Percentiles rank a stretch among this genome's conserved stretches.
These are phyloP conservation scores for Gorsachius magnificus DNA, from an alignment of 2,797 vertebrate species.

Conservation along the genomic window DNA sequence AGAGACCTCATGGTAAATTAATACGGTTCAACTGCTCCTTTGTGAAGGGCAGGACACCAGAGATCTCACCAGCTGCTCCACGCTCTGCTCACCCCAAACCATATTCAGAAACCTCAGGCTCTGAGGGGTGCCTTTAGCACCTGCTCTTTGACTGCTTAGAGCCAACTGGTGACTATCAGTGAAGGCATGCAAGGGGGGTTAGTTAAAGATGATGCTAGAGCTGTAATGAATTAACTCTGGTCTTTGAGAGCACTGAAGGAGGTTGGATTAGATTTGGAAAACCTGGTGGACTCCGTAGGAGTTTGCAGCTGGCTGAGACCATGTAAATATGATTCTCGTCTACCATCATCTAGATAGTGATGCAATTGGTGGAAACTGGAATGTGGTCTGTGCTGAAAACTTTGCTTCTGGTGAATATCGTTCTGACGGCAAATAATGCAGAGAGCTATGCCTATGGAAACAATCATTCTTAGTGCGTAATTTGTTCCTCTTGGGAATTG, in stretches of 20 bases:
- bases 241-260: not conserved
- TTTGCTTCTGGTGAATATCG: not conserved
- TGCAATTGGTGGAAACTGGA: not conserved
- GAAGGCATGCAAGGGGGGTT: fast-evolving
- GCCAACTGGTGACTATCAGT: not conserved
- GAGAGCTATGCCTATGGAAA: not conserved
- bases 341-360: not conserved
- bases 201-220: not conserved
- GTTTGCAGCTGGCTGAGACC: not conserved
- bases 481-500: not conserved
- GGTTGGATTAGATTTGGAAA: not conserved
- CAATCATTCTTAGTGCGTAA: not conserved
- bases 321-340: not conserved
- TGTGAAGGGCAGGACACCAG: not conserved
- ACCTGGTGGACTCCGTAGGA: not conserved
- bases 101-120: not conserved
- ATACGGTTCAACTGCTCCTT: not conserved
- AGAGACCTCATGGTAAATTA: not conserved
- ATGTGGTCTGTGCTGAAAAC: not conserved
- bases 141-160: not conserved
- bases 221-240: not conserved
- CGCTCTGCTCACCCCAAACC: not conserved
- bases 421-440: not conserved
- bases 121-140: not conserved
- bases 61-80: not conserved